Conservation (phyloP, 2,797 vertebrate species). For the Sebastes nivosus region DNA sequence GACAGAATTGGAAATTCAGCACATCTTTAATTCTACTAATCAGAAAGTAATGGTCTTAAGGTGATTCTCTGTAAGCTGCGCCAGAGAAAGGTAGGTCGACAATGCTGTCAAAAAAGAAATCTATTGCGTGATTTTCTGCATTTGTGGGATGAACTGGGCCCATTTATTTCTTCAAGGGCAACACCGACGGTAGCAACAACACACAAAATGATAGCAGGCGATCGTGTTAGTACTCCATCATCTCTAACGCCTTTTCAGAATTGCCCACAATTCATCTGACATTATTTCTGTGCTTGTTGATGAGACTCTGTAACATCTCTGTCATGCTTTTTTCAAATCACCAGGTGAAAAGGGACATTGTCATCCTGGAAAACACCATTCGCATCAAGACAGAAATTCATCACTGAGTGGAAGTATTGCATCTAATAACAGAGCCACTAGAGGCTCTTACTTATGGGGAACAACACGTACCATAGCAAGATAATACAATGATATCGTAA, state of each 20-base stretch:
- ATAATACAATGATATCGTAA: not conserved
- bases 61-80: not conserved
- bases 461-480: not conserved
- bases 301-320: constrained; percentile 29
- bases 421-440: constrained; percentile 6
- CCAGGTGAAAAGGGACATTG: constrained; percentile 29
- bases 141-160: constrained; percentile 2
- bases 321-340: constrained; percentile 53
- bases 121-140: constrained; percentile 15
- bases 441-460: not conserved
- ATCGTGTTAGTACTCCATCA: constrained; percentile 49
- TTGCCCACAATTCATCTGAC: constrained; percentile 31
- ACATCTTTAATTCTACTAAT: constrained; percentile 27
- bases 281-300: constrained; percentile 34
- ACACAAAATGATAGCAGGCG: constrained; percentile 18
- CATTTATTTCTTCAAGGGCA: constrained; percentile 58
- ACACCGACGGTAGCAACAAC: constrained; percentile 26
- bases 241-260: constrained; percentile 45
- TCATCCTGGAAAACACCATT: constrained; percentile 23
- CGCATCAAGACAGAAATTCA: constrained; percentile 25
- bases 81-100: constrained; percentile 3
- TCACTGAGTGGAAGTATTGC: constrained; percentile 3
- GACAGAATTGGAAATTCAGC: constrained; percentile 12
- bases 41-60: not conserved
- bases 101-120: constrained; percentile 43